Conservation (phyloP, 2,797 vertebrate genomes). For the Tympanoctomys barrerae region DNA sequence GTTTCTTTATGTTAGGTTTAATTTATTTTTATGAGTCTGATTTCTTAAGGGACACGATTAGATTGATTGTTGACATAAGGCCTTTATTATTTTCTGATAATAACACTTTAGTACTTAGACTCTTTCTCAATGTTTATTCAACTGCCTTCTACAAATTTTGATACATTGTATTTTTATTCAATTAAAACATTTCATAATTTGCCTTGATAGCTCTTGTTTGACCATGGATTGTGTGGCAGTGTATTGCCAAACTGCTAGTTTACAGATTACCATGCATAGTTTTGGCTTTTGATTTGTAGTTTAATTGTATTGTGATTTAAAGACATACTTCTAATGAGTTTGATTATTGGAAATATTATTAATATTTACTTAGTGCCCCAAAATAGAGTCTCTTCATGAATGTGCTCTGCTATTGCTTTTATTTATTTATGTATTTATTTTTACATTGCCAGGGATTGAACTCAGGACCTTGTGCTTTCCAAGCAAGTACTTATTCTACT, state of each 20-base stretch:
- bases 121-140: neutral
- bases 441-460: too few relatives aligned
- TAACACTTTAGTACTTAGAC: neutral
- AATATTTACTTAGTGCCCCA: neutral
- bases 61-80: neutral
- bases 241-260: neutral
- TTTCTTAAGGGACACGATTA: slow-evolving; percentile 8
- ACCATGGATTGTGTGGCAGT: neutral
- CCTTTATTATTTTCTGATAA: neutral
- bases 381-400: neutral
- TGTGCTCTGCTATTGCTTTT: neutral
- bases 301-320: slow-evolving; percentile 17
- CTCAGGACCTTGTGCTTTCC: too few relatives aligned
- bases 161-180: neutral
- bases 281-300: slow-evolving; percentile 24
- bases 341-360: neutral
- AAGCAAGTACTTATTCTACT: too few relatives aligned
- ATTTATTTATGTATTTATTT: too few relatives aligned
- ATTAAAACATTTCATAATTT: slow-evolving; percentile 29
- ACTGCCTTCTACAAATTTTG: neutral
- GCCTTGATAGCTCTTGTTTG: slow-evolving; percentile 29
- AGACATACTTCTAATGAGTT: neutral
- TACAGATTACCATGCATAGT: neutral
- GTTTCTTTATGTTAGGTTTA: neutral
- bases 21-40: neutral